Percentiles rank a stretch among this genome's conserved stretches.
These are phyloP conservation scores for Opisthograptis luteolata DNA, from an alignment of 2,888 invertebrate species.

Conservation along the genomic window DNA sequence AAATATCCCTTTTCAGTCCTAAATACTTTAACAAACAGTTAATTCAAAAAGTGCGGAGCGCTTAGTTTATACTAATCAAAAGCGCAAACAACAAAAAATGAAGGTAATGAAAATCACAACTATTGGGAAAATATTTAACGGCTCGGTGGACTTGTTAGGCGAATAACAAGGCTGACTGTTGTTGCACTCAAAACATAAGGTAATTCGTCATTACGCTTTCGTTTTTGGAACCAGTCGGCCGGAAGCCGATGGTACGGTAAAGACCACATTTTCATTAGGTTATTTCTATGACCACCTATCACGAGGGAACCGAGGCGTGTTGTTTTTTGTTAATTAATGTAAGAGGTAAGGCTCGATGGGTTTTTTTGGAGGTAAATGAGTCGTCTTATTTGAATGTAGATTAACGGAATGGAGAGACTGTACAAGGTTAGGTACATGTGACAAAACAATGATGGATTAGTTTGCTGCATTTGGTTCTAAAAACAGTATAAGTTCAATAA, in stretches of 20 bases:
- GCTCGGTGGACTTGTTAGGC: too few species aligned
- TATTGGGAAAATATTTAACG: too few species aligned
- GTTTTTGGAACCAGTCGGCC: constrained; percentile 37
- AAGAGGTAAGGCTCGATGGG: constrained; percentile 1
- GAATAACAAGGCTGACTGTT: not conserved
- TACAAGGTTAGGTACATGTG: not conserved
- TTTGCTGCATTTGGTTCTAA: not conserved
- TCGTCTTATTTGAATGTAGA: constrained; percentile 12
- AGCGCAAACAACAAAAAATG: too few species aligned
- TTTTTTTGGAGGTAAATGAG: constrained; percentile 13
- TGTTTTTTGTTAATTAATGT: constrained; percentile 35
- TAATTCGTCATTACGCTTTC: constrained; percentile 34
- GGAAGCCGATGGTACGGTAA: constrained; percentile 38
- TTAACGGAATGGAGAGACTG: too few species aligned
- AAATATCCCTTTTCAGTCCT: too few species aligned
- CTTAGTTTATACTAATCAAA: too few species aligned
- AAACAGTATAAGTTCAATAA: too few species aligned
- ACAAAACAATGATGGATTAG: constrained; percentile 11
- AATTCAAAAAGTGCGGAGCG: too few species aligned
- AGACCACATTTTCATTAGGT: constrained; percentile 45
- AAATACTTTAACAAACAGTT: too few species aligned
- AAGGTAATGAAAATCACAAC: too few species aligned
- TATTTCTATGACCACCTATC: constrained; percentile 52
- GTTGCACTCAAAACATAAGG: constrained; percentile 1
- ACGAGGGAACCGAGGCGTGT: constrained; percentile 16